Base-by-base conservation (phyloP, 2,888 invertebrate genomes). In the Palloptera scutellata region DNA sequence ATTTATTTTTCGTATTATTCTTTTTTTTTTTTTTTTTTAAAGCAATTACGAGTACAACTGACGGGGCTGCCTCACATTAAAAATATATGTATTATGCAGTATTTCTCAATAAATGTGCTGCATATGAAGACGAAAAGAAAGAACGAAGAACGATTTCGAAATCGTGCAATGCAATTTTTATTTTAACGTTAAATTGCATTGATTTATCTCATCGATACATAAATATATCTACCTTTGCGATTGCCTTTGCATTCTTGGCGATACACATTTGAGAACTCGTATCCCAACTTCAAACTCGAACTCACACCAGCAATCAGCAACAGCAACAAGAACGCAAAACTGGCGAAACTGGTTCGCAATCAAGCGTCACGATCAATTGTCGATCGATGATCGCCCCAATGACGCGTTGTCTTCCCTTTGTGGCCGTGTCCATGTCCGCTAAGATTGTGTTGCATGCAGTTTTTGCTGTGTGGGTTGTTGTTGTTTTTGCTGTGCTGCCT, bases 151-250 rank as follows among this genome's bases (percentile, higher is more conserved):
- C 64, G 30, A 57, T 57, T 67, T 45, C 52, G 53, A 61, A 70
- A 67, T 67, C 67, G 66, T 72, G 72, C 54, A 66, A 67, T 58
- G 64, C 66, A 64, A 69, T 64, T 70, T 67, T 68, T 64, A 62
- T 70, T 70, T 66, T 69, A 51, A 64, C 64, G 52, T 70, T 70
- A 70, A 72, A 73, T 74, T 72, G 70, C 66, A 67, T 64, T 72
- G 70, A 73, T 69, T 74, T 71, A 68, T 70, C 52, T 52, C 64
- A 67, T 69, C 70, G 65, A 67, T 71, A 68, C 43, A 61, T 55
- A 61, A 20, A 71, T 70, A 59, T 54, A 70, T 69, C 72, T 73
- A 71, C 69, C 65, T 69, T 12, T 52, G n/a, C 43, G 3, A 8
- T 13, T 15, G 42, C 48, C 54, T 41, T 15, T 30, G 15, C 30